Evolutionary conservation across 2,797 vertebrate species (phyloP), one percentile per base, ranked within the genome.

Genomic region (Huso huso): DNA sequence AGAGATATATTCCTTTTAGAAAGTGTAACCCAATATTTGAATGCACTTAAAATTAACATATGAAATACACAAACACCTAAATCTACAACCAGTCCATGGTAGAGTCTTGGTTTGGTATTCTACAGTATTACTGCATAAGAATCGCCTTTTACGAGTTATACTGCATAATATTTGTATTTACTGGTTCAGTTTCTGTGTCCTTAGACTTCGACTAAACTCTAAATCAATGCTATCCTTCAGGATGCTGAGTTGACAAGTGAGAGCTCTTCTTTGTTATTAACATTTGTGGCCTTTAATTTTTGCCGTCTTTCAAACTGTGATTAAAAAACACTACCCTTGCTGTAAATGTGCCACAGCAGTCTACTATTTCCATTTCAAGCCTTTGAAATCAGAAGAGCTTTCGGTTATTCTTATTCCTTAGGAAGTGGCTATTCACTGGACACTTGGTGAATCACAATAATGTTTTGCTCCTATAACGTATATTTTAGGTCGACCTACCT

Each of bases 401-500:
- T 58, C 15, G 11, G 10, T 13, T 18, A 18, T 18, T 2, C 55
- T 58, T 58, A 11, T 58, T 58, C 55, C 55, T 58, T 13, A n/a
- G 55, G 6, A 58, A n/a, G 12, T 58, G 55, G 12, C 55, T 7
- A 58, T 58, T 6, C 12, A 37, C 37, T 37, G 37, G 37, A 37
- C 37, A 37, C 37, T 37, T 37, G 4, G 37, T 4, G 3, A 37
- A 37, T 37, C 37, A 37, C 37, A 5, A 37, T 37, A 37, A 37
- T 61, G 18, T 70, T 58, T 61, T 70, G 76, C 82, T 78, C 83
- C 84, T 81, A 79, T 85, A 79, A 71, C 74, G 76, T 84, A 76
- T 82, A 79, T 81, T 84, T 85, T 82, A 80, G 85, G 83, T 82
- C 83, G 82, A 81, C 75, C 78, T 78, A 80, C 78, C 78, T 79